These are phyloP conservation scores for Mesocentrotus franciscanus DNA, from an alignment of 53 echinoderm and acorn worm species.

Conservation along the genomic window DNA sequence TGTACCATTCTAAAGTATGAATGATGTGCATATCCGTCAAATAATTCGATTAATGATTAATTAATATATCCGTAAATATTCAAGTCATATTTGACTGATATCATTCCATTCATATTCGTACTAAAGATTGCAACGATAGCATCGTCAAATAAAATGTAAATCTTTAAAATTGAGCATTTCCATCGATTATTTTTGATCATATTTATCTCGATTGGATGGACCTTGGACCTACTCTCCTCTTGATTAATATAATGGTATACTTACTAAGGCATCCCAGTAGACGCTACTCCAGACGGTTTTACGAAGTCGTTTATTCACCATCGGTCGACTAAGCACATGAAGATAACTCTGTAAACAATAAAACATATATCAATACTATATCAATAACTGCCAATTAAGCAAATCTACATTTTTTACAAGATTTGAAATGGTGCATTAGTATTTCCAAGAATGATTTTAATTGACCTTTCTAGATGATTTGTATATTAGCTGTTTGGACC, in stretches of 20 bases:
- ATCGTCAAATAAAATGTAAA: no score
- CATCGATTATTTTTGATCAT: background rate
- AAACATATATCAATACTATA: background rate
- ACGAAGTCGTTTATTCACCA: constrained; percentile 80
- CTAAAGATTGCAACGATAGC: no score
- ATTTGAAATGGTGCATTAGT: background rate
- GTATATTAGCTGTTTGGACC: no score
- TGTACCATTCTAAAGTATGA: background rate
- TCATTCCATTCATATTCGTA: no score
- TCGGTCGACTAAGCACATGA: constrained; percentile 89
- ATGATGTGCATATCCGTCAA: no score
- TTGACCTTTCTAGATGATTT: no score
- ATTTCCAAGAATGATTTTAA: no score
- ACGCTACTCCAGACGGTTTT: constrained; percentile 92
- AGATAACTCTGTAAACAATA: constrained; percentile 81
- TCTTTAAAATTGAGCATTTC: no score
- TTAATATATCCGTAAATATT: no score
- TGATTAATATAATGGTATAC: background rate
- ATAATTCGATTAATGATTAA: no score
- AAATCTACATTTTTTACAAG: background rate
- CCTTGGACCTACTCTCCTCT: no score
- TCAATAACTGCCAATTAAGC: background rate
- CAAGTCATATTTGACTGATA: no score
- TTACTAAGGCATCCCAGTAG: constrained; percentile 90
- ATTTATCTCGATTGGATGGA: background rate